Percentiles rank a stretch among this genome's conserved stretches.
Evolutionary conservation across 2,888 invertebrate genomes (phyloP).

Genomic region (Scrobipalpa atriplicella): DNA sequence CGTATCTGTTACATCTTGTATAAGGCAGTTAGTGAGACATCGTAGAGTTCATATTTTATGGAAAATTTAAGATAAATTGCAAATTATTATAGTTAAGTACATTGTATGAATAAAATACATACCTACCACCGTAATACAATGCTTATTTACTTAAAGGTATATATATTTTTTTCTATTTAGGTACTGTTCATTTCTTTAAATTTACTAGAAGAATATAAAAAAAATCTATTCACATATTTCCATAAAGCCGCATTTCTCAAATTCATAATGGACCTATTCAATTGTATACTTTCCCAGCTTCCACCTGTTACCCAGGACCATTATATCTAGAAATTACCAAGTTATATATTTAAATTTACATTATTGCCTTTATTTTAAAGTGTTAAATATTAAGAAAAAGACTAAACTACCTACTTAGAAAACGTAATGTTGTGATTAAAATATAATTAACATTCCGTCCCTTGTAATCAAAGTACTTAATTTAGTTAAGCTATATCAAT

Average conservation of each 20-base stretch:
- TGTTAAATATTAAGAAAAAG: too few species aligned
- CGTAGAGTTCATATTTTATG: too few species aligned
- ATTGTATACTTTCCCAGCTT: too few species aligned
- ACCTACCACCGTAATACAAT: not conserved
- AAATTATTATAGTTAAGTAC: not conserved
- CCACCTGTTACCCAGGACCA: too few species aligned
- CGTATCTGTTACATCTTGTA: too few species aligned
- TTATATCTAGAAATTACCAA: not conserved
- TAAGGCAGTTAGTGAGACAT: too few species aligned
- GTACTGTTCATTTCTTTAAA: not conserved
- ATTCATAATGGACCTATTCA: too few species aligned
- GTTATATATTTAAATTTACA: not conserved
- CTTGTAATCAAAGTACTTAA: constrained; percentile 34
- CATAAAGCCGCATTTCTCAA: not conserved
- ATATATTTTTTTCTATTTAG: too few species aligned
- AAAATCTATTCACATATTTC: not conserved
- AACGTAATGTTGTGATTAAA: constrained; percentile 43
- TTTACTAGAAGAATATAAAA: not conserved
- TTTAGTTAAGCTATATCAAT: constrained; percentile 35
- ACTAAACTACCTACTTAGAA: constrained; percentile 22
- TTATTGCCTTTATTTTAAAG: not conserved
- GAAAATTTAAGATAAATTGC: too few species aligned
- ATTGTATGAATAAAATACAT: not conserved
- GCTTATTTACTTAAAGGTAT: too few species aligned
- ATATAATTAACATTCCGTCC: constrained; percentile 47